These are phyloP conservation scores for Nemapogon koenigi DNA, from an alignment of 2,888 invertebrate genomes.

Conservation along the genomic window DNA sequence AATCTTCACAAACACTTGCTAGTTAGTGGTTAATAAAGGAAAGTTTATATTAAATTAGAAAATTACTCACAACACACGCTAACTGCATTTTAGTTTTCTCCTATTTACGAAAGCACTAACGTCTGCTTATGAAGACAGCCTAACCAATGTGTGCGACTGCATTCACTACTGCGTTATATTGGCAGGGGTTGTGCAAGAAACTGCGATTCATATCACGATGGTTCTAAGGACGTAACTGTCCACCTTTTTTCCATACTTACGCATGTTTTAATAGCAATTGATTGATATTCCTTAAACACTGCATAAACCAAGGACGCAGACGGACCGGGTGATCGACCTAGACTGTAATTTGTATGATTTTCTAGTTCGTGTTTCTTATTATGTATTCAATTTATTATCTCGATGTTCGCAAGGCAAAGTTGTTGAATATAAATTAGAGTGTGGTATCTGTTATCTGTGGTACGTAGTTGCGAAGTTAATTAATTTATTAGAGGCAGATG, in stretches of 20 bases:
- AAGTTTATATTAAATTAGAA: too few relatives aligned
- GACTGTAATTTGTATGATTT: constrained; percentile 7
- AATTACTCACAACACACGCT: too few relatives aligned
- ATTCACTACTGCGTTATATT: constrained; percentile 4
- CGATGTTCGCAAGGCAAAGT: constrained; percentile 4
- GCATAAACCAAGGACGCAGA: constrained; percentile 7
- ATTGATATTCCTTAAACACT: constrained; percentile 5
- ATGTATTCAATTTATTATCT: constrained; percentile 6
- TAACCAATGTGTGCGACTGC: not conserved
- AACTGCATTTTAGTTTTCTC: too few relatives aligned
- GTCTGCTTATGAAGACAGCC: constrained; percentile 1
- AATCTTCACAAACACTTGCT: too few relatives aligned
- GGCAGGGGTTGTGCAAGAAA: constrained; percentile 7
- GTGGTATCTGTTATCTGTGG: too few relatives aligned
- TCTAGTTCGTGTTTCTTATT: constrained; percentile 5
- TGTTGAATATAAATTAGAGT: constrained; percentile 8
- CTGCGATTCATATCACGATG: constrained; percentile 8
- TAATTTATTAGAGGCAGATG: too few relatives aligned
- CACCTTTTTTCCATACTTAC: constrained; percentile 8
- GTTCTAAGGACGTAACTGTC: constrained; percentile 3
- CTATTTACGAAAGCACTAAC: too few relatives aligned
- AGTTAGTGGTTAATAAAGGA: too few relatives aligned
- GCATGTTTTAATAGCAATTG: constrained; percentile 2
- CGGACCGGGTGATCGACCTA: not conserved
- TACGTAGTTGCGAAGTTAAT: too few relatives aligned